Evolutionary conservation across 2,113 vertebrate genomes (phyloP), one percentile per base, ranked within the genome.

Genomic region (Serilophus lunatus): DNA sequence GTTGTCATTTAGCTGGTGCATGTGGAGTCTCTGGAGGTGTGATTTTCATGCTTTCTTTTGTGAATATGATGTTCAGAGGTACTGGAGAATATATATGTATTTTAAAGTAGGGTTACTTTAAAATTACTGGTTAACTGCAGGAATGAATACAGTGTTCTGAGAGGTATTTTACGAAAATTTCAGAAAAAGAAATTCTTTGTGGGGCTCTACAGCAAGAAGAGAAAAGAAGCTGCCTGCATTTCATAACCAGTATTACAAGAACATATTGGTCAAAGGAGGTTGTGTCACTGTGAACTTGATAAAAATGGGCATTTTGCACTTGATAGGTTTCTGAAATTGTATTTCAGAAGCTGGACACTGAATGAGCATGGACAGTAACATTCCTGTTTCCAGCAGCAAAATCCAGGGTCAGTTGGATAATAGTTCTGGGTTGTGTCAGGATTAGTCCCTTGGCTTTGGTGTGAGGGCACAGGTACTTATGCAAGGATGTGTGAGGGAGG

Each of bases 281-380:
- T 0, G 2, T 72, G 61, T 54, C 38, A 11, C 42, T 26, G 3
- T 76, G 68, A 76, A 15, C 53, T 59, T 60, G 61, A 10, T 25
- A 44, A 20, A 42, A 74, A 13, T 8, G 54, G 49, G 2, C 1
- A 0, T 60, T 93, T 69, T 61, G 45, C 17, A n/a, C 12, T 59
- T 49, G 31, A 2, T 26, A 19, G 68, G 3, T 10, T n/a, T 40
- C 2, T 72, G 20, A 23, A 54, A 1, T 31, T 29, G 16, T 10
- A 0, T 47, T 61, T 77, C 23, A 16, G 49, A 10, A 49, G 3
- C 8, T 36, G n/a, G 22, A 3, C 2, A 1, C 13, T 31, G 18
- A 3, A 26, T 82, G 60, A 49, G 31, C 6, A 0, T 0, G 9
- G 10, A 0, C n/a, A 42, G 66, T 16, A 33, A 6, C 18, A 7